Evolutionary conservation across 2,888 invertebrate species (phyloP).

Genomic region (Hirtodrosophila cameraria): DNA sequence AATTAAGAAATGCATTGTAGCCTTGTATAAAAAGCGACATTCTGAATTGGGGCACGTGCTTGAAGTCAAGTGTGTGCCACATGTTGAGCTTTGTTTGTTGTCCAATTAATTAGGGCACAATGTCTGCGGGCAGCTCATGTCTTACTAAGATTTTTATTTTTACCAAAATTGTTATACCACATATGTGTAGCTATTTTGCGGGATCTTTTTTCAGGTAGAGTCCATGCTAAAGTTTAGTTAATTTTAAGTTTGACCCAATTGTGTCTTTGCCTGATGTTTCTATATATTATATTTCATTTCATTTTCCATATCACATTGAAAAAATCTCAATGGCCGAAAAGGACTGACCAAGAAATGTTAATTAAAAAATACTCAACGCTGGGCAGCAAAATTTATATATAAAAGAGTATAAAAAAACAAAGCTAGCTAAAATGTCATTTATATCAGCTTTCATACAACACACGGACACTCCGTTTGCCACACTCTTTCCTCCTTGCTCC

Average conservation of each 20-base stretch:
- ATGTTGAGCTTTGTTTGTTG: no score
- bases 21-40: no score
- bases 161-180: no score
- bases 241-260: constrained; percentile 20
- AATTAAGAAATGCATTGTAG: no score
- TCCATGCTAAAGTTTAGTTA: not conserved
- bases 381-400: not conserved
- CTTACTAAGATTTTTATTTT: no score
- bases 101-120: no score
- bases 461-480: constrained; percentile 30
- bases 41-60: no score
- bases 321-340: constrained; percentile 32
- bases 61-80: no score
- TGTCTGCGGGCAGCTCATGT: no score
- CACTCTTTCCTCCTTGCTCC: not conserved
- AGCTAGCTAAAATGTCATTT: constrained; percentile 59
- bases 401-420: constrained; percentile 6
- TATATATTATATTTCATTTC: constrained; percentile 23
- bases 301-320: constrained; percentile 33
- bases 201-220: no score
- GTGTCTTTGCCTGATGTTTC: constrained; percentile 5
- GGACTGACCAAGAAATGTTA: constrained; percentile 48
- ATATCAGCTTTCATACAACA: constrained; percentile 46
- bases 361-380: constrained; percentile 57
- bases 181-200: no score